Conservation (phyloP, 2,888 invertebrate species). For the Meliscaeva auricollis region DNA sequence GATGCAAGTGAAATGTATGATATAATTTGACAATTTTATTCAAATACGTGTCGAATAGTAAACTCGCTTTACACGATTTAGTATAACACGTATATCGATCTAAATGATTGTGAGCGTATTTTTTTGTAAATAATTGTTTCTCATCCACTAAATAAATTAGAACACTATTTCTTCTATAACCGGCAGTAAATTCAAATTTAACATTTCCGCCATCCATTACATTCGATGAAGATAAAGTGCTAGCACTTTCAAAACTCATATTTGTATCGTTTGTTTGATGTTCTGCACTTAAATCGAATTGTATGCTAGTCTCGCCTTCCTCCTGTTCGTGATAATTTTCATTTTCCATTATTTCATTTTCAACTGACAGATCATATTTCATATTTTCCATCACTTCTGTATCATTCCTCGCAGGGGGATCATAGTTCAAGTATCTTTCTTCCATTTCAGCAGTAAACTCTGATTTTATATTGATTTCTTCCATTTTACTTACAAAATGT, state of each 20-base stretch:
- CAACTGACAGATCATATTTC: slow-evolving; percentile 5
- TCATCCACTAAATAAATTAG: slow-evolving; percentile 12
- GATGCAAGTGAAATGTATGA: slow-evolving; percentile 16
- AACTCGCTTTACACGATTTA: slow-evolving; percentile 15
- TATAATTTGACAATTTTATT: slow-evolving; percentile 28
- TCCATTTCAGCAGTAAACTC: slow-evolving; percentile 11
- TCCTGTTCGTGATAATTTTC: neutral
- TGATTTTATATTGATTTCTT: neutral
- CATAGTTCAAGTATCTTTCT: slow-evolving; percentile 8
- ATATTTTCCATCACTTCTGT: neutral
- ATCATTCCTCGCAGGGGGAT: neutral
- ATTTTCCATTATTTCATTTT: neutral
- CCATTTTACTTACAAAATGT: slow-evolving; percentile 5
- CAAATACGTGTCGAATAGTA: neutral
- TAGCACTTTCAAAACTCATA: neutral
- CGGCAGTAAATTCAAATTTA: slow-evolving; percentile 20
- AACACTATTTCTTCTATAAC: slow-evolving; percentile 15
- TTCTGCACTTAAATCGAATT: neutral
- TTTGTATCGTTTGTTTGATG: neutral
- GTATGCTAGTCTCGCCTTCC: neutral
- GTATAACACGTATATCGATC: slow-evolving; percentile 21
- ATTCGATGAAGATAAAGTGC: neutral
- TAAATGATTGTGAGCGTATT: slow-evolving; percentile 15
- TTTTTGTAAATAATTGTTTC: slow-evolving; percentile 33
- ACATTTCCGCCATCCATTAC: neutral